Conservation (phyloP, 1,140 invertebrate genomes). For the Caligus rogercresseyi region DNA sequence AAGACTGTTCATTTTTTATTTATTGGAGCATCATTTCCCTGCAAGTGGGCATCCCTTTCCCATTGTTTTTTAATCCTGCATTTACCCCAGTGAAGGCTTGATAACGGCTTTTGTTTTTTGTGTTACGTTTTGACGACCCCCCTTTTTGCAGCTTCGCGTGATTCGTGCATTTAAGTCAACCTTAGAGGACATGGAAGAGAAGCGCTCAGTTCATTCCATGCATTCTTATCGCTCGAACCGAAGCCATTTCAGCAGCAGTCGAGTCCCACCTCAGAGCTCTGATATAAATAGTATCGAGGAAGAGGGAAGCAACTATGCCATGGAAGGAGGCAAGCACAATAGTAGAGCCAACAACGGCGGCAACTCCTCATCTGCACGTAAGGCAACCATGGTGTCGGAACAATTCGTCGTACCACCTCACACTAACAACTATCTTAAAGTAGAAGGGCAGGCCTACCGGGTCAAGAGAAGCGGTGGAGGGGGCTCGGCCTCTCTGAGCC, state of each 20-base stretch:
- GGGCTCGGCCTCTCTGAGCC: background rate
- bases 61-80: too few species aligned
- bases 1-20: too few species aligned
- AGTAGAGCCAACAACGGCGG: constrained; percentile 4
- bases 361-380: constrained; percentile 9
- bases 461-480: constrained; percentile 3
- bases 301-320: too few species aligned
- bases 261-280: constrained; percentile 51
- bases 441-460: constrained; percentile 11
- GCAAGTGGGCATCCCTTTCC: too few species aligned
- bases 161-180: constrained; percentile 99
- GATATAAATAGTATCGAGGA: constrained; percentile 85
- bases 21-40: too few species aligned
- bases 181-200: constrained; percentile 97
- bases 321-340: constrained; percentile 22
- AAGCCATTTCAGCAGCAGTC: constrained; percentile 56
- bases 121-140: constrained; percentile 15
- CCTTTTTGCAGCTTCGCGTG: constrained; percentile 89
- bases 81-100: too few species aligned
- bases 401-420: background rate
- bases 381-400: background rate
- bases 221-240: constrained; percentile 84
- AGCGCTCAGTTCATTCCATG: constrained; percentile 90
- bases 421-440: constrained; percentile 16
- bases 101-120: background rate